Evolutionary conservation across 2,797 vertebrate species (phyloP).

Genomic region (Cossypha dichroa): DNA sequence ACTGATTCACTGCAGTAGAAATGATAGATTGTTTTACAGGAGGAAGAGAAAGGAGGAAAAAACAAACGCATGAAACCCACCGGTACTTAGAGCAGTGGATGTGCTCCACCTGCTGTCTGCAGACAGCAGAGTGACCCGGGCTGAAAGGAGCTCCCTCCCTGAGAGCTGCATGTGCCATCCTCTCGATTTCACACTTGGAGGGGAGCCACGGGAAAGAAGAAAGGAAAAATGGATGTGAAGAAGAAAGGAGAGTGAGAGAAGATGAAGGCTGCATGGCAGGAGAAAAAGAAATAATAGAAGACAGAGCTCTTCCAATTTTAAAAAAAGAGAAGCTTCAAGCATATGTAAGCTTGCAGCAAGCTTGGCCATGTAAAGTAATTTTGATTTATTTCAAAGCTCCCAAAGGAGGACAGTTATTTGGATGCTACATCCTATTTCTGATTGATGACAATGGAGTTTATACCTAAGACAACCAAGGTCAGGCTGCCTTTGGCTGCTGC

Average conservation of each 20-base stretch:
- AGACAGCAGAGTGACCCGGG: neutral
- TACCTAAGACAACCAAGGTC: neutral
- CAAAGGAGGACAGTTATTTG: neutral
- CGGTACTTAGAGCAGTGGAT: slow-evolving; percentile 17
- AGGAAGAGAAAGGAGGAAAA: neutral
- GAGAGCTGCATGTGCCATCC: neutral
- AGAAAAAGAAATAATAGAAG: neutral
- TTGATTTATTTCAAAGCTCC: neutral
- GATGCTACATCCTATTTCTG: neutral
- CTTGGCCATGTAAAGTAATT: neutral
- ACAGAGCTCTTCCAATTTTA: neutral
- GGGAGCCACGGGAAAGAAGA: neutral
- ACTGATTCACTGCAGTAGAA: slow-evolving; percentile 61
- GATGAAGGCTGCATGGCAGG: neutral
- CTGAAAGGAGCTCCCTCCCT: neutral
- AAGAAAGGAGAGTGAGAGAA: neutral
- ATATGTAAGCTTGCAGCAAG: neutral
- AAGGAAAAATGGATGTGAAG: neutral
- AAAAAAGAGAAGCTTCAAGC: neutral
- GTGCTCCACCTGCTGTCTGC: slow-evolving; percentile 71
- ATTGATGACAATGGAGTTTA: neutral
- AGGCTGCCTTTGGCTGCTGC: neutral
- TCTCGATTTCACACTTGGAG: neutral
- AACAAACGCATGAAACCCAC: neutral
- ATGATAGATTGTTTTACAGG: slow-evolving; percentile 30